Percentiles rank a stretch among this genome's conserved stretches.
phyloP scores from a whole-genome alignment of 2,888 invertebrate species.

The Nomada goodeniana region DNA sequence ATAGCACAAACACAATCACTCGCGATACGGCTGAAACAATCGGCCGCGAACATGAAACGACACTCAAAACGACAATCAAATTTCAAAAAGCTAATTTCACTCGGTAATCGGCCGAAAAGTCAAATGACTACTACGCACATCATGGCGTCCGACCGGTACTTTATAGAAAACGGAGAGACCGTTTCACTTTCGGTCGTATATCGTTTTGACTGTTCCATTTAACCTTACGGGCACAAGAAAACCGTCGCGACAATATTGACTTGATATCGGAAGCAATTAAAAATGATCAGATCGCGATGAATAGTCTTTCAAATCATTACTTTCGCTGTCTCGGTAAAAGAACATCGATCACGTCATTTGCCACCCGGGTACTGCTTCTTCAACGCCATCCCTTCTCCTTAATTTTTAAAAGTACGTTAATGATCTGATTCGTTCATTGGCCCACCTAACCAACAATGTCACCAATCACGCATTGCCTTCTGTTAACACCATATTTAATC shows the following conservation, averaged over 20 bases:
- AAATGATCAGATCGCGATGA: background rate
- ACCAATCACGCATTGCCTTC: background rate
- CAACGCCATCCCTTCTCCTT: background rate
- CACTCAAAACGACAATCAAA: constrained; percentile 83
- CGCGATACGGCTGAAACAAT: constrained; percentile 81
- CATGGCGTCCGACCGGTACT: constrained; percentile 47
- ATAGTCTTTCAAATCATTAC: constrained; percentile 2
- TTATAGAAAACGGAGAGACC: constrained; percentile 64
- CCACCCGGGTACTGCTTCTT: too few relatives aligned
- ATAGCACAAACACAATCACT: constrained; percentile 79
- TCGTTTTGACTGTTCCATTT: constrained; percentile 10
- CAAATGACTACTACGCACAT: constrained; percentile 74
- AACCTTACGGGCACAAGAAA: background rate
- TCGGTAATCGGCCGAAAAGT: constrained; percentile 75
- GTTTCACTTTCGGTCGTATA: constrained; percentile 36
- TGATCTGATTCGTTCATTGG: background rate
- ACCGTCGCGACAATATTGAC: constrained; percentile 13
- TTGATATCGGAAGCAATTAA: background rate
- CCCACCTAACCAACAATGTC: too few relatives aligned
- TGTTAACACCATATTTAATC: too few relatives aligned
- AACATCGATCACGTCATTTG: too few relatives aligned
- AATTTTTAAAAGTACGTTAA: background rate
- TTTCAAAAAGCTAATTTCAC: constrained; percentile 83
- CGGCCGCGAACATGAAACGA: constrained; percentile 83
- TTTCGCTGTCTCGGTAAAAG: background rate